A percentile compares a stretch with the other conserved stretches of the same genome.
phyloP scores from a whole-genome alignment of 2,888 invertebrate genomes.

The Allophyes oxyacanthae region DNA sequence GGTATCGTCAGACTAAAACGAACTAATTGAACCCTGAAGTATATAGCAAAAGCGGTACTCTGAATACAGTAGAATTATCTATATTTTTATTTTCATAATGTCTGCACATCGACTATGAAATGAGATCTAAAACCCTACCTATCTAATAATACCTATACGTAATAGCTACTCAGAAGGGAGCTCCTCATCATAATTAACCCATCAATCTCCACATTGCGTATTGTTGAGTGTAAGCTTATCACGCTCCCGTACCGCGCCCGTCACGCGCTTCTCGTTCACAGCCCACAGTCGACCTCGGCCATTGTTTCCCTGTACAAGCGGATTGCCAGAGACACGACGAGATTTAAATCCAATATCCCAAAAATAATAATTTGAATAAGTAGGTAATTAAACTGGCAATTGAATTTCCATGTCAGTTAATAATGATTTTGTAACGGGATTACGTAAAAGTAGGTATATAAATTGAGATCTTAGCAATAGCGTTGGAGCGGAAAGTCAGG shows the following conservation, averaged over 20 bases:
- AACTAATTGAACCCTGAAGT: no score
- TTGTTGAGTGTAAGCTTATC: slow-evolving; percentile 28
- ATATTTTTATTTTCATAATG: no score
- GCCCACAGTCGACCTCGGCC: slow-evolving; percentile 1
- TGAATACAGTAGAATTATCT: no score
- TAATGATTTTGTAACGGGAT: slow-evolving; percentile 19
- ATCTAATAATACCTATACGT: no score
- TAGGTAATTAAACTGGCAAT: slow-evolving; percentile 42
- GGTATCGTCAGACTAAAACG: no score
- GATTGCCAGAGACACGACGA: slow-evolving; percentile 21
- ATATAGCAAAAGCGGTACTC: no score
- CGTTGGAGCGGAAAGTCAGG: slow-evolving; percentile 19
- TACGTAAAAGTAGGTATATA: slow-evolving; percentile 11
- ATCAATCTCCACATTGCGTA: slow-evolving; percentile 39
- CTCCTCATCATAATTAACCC: slow-evolving; percentile 39
- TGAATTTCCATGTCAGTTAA: slow-evolving; percentile 29
- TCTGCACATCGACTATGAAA: no score
- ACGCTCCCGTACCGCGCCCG: slow-evolving; percentile 4
- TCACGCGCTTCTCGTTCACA: slow-evolving; percentile 3
- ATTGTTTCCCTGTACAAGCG: slow-evolving; percentile 33
- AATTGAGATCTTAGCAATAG: slow-evolving; percentile 20
- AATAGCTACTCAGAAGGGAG: slow-evolving; percentile 1
- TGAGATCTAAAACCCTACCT: no score
- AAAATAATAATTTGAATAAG: slow-evolving; percentile 34
- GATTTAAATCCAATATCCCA: slow-evolving; percentile 15